Percentiles rank a stretch among this genome's conserved stretches.
phyloP scores from a whole-genome alignment of 1,140 invertebrate genomes.

The Nasonia longicornis region DNA sequence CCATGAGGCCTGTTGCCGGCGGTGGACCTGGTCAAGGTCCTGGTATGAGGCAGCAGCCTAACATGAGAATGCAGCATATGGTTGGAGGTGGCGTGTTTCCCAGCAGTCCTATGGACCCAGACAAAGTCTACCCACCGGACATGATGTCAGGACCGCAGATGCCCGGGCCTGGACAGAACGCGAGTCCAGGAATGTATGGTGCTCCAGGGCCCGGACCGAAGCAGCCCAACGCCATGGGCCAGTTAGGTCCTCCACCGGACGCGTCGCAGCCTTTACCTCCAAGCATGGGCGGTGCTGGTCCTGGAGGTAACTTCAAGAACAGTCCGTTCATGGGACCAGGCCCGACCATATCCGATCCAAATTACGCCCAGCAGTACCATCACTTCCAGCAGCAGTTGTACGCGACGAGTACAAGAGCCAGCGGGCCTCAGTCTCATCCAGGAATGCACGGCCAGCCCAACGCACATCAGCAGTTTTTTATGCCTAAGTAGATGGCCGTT shows the following conservation, averaged over 20 bases:
- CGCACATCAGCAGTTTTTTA: constrained; percentile 70
- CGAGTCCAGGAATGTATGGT: constrained; percentile 63
- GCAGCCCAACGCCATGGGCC: constrained; percentile 70
- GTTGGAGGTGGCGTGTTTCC: constrained; percentile 69
- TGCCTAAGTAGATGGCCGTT: constrained; percentile 66
- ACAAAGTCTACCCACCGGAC: constrained; percentile 66
- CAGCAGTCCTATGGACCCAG: constrained; percentile 67
- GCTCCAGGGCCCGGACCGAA: constrained; percentile 50
- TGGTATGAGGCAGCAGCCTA: constrained; percentile 56
- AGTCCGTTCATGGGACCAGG: constrained; percentile 85
- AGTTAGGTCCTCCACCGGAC: constrained; percentile 69
- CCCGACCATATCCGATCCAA: constrained; percentile 87
- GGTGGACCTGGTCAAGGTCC: constrained; percentile 36
- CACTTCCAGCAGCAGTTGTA: constrained; percentile 96
- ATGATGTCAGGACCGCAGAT: constrained; percentile 62
- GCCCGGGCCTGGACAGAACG: constrained; percentile 52
- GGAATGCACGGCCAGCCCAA: constrained; percentile 65
- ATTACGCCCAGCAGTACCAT: constrained; percentile 94
- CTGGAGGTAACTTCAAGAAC: constrained; percentile 80
- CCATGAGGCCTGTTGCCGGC: constrained; percentile 64
- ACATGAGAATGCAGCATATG: constrained; percentile 73
- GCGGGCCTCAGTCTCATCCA: constrained; percentile 61
- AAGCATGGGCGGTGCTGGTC: constrained; percentile 77
- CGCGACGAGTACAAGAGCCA: constrained; percentile 85
- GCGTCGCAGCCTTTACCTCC: constrained; percentile 82